Base-by-base conservation (phyloP, 2,113 vertebrate species). In the Megatriorchis doriae region DNA sequence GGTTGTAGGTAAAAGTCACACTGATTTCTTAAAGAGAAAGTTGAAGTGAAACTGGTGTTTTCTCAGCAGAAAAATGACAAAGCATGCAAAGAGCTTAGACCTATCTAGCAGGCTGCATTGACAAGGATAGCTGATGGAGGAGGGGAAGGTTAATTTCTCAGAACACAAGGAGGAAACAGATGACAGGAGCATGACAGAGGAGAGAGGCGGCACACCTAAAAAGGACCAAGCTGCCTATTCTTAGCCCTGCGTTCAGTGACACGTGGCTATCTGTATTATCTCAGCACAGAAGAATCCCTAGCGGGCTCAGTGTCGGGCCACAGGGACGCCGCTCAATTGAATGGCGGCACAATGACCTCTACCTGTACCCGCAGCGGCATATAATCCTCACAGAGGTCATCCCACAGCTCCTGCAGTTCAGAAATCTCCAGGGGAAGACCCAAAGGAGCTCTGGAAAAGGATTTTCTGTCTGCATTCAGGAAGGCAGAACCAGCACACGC, bases 371-470 rank as follows among this genome's bases (percentile, higher is more conserved):
- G 97, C 55, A 99, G 98, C 1, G 99, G 99, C 85, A 98, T 97
- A 70, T 99, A 99, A 81, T 98, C 98, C 70, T 99, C 97, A 92
- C 97, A 99, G 32, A 99, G 98, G 82, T 99, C 99, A 80, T 98
- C 92, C 99, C 99, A 99, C 93, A 99, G 97, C 88, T 99, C 98
- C 94, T 99, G 98, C 70, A 99, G 97, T 23, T 99, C 98, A 22
- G 96, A 95, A 92, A 99, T 93, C 81, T 99, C 99, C 80, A 97
- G 88, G 89, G 98, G 95, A 63, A 98, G 97, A 61, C 97, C 97
- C 96, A 97, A 92, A 94, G 98, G 48, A 94, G 95, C 88, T 96
- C 94, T 98, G 97, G 74, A 96, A 88, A 96, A 89, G 50, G 97
- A 83, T 94, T 98, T 98, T 63, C 96, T 86, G 92, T 98, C 94